These are phyloP conservation scores for Alaudala cheleensis DNA, from an alignment of 2,113 vertebrate species.

Conservation along the genomic window DNA sequence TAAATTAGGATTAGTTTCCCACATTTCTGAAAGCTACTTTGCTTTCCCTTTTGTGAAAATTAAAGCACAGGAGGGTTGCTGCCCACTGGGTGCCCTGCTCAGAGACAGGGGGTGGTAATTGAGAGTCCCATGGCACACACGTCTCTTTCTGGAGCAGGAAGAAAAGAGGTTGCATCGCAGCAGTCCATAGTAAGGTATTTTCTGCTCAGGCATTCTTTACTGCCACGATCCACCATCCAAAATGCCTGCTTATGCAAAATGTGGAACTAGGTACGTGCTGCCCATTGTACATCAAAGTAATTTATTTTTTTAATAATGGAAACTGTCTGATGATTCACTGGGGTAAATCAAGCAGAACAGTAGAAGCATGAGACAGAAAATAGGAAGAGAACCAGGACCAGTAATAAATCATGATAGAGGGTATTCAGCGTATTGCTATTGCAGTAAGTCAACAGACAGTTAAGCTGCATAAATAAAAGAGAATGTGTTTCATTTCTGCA, in stretches of 20 bases:
- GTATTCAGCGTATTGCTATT: background rate
- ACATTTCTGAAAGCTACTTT: background rate
- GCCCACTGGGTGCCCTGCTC: background rate
- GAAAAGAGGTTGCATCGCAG: background rate
- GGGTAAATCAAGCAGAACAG: constrained; percentile 32
- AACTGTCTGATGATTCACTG: constrained; percentile 4
- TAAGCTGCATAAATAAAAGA: constrained; percentile 35
- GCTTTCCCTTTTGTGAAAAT: background rate
- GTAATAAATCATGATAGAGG: background rate
- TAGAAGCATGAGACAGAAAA: background rate
- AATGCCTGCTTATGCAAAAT: background rate
- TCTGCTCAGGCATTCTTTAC: background rate
- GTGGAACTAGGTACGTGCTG: background rate
- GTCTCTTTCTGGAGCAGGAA: background rate
- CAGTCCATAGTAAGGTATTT: background rate
- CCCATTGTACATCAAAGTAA: constrained; percentile 9
- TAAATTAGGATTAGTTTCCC: background rate
- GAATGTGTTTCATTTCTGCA: constrained; percentile 28
- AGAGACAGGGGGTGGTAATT: background rate
- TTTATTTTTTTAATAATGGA: constrained; percentile 33
- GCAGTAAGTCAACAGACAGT: constrained; percentile 10
- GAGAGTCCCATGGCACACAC: background rate
- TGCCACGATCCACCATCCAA: background rate
- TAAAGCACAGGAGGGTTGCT: background rate
- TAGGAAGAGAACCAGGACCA: background rate